phyloP scores from a whole-genome alignment of 2,797 vertebrate species.

The Garrulus glandarius region DNA sequence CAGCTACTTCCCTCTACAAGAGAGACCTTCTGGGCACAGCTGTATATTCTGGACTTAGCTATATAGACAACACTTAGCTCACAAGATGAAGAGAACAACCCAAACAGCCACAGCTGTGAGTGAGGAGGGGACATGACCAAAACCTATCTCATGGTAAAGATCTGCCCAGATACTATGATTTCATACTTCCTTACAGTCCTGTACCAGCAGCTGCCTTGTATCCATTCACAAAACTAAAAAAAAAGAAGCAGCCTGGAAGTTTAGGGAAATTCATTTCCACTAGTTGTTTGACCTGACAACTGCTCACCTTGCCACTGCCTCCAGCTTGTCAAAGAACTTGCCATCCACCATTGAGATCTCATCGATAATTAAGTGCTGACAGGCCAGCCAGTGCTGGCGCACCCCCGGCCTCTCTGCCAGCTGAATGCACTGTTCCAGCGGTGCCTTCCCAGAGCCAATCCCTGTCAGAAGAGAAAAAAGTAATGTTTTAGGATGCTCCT shows the following conservation, averaged over 20 bases:
- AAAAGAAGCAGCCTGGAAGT: background rate
- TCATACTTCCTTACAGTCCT: background rate
- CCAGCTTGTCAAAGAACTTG: conserved; percentile 92
- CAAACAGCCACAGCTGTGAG: background rate
- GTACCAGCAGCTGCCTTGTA: background rate
- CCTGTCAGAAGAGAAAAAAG: conserved; percentile 68
- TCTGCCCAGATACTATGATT: background rate
- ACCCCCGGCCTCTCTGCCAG: conserved; percentile 87
- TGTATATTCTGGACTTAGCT: background rate
- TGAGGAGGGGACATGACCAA: background rate
- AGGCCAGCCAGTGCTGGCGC: conserved; percentile 89
- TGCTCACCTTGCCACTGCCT: conserved; percentile 88
- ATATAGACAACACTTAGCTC: background rate
- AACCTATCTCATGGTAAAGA: background rate
- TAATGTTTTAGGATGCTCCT: background rate
- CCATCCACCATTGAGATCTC: conserved; percentile 99
- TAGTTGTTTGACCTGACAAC: background rate
- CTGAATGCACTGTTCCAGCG: conserved; percentile 90
- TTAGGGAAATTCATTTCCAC: accelerated
- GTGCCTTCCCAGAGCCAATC: conserved; percentile 89
- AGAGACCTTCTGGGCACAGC: background rate
- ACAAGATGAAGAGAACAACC: background rate
- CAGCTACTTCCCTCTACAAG: background rate
- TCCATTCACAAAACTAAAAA: background rate
- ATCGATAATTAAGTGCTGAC: conserved; percentile 90